Evolutionary conservation across 2,797 vertebrate genomes (phyloP).

Genomic region (Thunnus albacares): DNA sequence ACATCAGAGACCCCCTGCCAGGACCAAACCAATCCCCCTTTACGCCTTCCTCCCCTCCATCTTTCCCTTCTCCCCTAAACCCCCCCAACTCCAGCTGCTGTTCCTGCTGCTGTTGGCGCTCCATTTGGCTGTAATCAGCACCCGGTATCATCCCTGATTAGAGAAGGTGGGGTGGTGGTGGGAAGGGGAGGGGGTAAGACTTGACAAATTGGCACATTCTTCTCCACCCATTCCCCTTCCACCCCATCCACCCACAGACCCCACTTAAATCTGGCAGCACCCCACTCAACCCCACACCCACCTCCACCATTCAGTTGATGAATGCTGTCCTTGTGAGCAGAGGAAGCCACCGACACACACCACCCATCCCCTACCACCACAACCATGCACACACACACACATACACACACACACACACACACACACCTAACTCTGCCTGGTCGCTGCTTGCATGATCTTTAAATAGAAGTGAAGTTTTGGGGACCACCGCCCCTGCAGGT

Average conservation of each 20-base stretch:
- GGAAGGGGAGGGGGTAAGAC: conserved; percentile 28
- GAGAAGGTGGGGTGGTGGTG: background rate
- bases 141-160: conserved; percentile 58
- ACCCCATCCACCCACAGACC: conserved; percentile 27
- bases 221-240: conserved; percentile 38
- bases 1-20: conserved; percentile 60
- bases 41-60: conserved; percentile 39
- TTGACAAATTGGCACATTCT: conserved; percentile 71
- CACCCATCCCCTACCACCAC: conserved; percentile 15
- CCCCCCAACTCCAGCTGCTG: conserved; percentile 29
- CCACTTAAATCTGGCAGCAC: conserved; percentile 60
- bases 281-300: conserved; percentile 25
- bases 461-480: conserved; percentile 71
- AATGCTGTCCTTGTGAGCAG: conserved; percentile 75
- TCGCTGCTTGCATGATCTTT: conserved; percentile 35
- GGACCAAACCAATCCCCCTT: conserved; percentile 54
- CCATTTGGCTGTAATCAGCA: conserved; percentile 75
- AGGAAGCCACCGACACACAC: conserved; percentile 42
- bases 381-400: conserved; percentile 4
- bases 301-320: conserved; percentile 54
- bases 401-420: conserved; percentile 21
- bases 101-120: conserved; percentile 35
- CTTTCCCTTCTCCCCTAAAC: background rate
- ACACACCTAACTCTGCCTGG: conserved; percentile 6
- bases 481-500: conserved; percentile 69